Evolutionary conservation across 30 jellyfish, hydroid and myxozoan genomes (phyloP).

Genomic region (Aurelia sp.): DNA sequence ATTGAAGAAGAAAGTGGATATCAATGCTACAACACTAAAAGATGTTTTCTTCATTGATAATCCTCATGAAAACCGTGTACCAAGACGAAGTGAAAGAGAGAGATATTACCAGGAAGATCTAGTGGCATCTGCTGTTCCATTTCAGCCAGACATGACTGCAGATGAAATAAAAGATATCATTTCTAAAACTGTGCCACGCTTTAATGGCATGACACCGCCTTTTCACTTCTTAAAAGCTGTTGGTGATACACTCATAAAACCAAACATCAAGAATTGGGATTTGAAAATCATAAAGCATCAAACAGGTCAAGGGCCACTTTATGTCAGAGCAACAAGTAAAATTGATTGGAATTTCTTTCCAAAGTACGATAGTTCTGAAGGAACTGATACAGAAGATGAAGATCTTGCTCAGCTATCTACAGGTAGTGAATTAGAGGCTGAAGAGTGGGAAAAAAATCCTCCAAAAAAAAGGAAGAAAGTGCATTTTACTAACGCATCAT

Average conservation of each 20-base stretch:
- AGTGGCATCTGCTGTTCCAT: not conserved
- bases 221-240: slow-evolving; percentile 18
- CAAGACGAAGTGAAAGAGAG: not conserved
- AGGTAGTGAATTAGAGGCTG: too few relatives aligned
- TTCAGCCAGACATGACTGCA: not conserved
- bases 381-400: too few relatives aligned
- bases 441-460: too few relatives aligned
- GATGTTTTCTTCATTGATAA: too few relatives aligned
- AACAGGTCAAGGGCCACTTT: slow-evolving; percentile 16
- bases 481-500: too few relatives aligned
- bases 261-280: not conserved
- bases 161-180: not conserved
- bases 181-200: not conserved
- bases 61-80: not conserved
- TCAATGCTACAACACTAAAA: too few relatives aligned
- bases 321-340: slow-evolving; percentile 5
- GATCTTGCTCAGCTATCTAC: too few relatives aligned
- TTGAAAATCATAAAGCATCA: not conserved
- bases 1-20: too few relatives aligned
- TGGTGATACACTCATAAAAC: slow-evolving; percentile 12
- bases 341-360: slow-evolving; percentile 2
- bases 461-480: too few relatives aligned
- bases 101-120: not conserved
- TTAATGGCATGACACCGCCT: not conserved
- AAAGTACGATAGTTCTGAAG: not conserved